These are phyloP conservation scores for Nycticorax nycticorax DNA, from an alignment of 2,113 vertebrate species.

Conservation along the genomic window DNA sequence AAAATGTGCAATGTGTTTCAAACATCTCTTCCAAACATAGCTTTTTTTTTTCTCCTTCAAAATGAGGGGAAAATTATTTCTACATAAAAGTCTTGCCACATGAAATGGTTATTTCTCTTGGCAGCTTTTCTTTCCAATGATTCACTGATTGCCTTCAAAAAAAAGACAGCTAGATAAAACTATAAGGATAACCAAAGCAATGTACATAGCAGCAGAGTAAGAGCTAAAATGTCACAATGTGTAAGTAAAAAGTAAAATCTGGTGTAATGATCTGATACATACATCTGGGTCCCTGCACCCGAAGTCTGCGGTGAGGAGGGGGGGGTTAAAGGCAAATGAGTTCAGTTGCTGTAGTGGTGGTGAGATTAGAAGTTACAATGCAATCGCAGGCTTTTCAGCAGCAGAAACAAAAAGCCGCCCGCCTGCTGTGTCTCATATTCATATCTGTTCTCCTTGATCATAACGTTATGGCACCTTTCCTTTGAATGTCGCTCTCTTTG, in stretches of 20 bases:
- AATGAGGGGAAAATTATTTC: not conserved
- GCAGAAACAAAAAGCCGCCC: not conserved
- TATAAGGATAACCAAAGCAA: not conserved
- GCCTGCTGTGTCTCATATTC: not conserved
- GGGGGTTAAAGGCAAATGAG: not conserved
- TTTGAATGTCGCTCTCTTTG: not conserved
- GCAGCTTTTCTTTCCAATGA: constrained; percentile 17
- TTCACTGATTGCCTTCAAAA: constrained; percentile 1
- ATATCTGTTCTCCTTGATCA: not conserved
- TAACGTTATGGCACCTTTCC: not conserved
- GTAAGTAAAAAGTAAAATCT: not conserved
- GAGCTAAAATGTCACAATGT: not conserved
- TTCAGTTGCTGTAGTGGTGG: not conserved
- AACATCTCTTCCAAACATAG: not conserved
- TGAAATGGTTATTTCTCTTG: constrained; percentile 10
- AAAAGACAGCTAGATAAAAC: constrained; percentile 4
- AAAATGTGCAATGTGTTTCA: not conserved
- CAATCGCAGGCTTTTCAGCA: not conserved
- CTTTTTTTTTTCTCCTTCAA: not conserved
- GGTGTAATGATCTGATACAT: not conserved
- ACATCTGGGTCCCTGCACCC: not conserved
- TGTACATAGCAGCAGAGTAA: not conserved
- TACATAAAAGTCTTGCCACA: not conserved
- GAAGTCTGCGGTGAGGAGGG: not conserved
- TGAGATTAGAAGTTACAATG: not conserved